These are phyloP conservation scores for Phalacrocorax brasilianus DNA, from an alignment of 2,113 vertebrate genomes.

Conservation along the genomic window DNA sequence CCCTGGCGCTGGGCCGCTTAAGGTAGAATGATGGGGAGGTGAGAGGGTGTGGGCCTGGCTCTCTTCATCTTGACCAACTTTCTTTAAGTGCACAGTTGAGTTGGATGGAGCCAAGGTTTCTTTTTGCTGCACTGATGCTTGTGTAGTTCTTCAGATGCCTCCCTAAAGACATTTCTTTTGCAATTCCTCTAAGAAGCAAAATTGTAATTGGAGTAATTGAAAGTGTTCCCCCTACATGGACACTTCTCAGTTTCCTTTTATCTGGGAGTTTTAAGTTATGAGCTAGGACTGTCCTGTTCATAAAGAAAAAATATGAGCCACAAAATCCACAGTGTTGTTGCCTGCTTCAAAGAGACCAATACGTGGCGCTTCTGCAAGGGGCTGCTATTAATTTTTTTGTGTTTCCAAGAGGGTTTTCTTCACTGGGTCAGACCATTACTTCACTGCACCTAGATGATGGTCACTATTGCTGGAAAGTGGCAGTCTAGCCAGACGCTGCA, in stretches of 20 bases:
- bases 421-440: background rate
- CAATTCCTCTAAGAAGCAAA: background rate
- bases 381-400: background rate
- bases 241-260: background rate
- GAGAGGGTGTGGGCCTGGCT: slow-evolving; percentile 55
- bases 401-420: background rate
- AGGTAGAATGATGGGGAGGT: slow-evolving; percentile 70
- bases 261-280: background rate
- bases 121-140: background rate
- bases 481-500: fast-evolving
- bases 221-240: background rate
- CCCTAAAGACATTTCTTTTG: background rate
- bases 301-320: background rate
- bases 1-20: slow-evolving; percentile 60
- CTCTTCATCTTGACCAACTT: slow-evolving; percentile 51
- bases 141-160: background rate
- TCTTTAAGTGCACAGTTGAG: background rate
- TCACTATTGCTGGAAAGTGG: background rate
- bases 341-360: background rate
- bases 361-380: background rate
- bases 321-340: background rate
- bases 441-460: background rate
- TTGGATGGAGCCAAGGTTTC: background rate
- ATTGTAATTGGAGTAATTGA: background rate
- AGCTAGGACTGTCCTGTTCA: background rate